Evolutionary conservation across 2,888 invertebrate species (phyloP), one percentile per base, ranked within the genome.

Genomic region (Phrixothrix hirtus): DNA sequence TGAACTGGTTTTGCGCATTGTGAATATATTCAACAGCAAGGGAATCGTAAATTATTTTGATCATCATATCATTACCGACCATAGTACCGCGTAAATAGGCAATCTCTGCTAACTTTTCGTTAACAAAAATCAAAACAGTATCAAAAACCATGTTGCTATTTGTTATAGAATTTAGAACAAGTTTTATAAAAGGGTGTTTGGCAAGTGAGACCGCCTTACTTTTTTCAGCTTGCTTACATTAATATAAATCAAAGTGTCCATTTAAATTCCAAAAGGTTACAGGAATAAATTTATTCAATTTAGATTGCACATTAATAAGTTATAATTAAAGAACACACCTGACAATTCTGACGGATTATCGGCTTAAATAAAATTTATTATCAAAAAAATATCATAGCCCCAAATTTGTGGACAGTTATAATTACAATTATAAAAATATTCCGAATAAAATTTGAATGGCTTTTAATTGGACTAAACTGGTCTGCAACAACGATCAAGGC

Each of bases 351-450:
- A 36, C 34, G 41, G 48, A 48, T 48, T 48, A 48, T 27, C 34
- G 16, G 35, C 34, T 48, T 42, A 42, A 21, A 16, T 6, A 35
- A 41, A 48, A 42, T 48, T 48, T 48, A 48, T 41, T 41, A 35
- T 14, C 30, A 17, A 15, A 47, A 32, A 47, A 47, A 47, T 47
- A 47, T 45, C 27, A 32, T 13, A 26, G 34, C 27, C 27, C 30
- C 39, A 14, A 34, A 25, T 31, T 17, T 12, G 37, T 21, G 30
- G 27, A 37, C 42, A 25, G 42, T 25, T 26, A 30, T 46, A 50
- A 57, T 57, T 39, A 54, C 42, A 50, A 54, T 54, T 49, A 54
- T 49, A 49, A 46, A 38, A 41, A 50, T 39, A 41, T 42, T 42
- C 31, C 30, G 39, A 12, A 6, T 34, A 21, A 49, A n/a, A 45